Percentiles rank a stretch among this genome's conserved stretches.
Evolutionary conservation across 2,888 invertebrate genomes (phyloP).

Genomic region (Cheilosia vernalis): DNA sequence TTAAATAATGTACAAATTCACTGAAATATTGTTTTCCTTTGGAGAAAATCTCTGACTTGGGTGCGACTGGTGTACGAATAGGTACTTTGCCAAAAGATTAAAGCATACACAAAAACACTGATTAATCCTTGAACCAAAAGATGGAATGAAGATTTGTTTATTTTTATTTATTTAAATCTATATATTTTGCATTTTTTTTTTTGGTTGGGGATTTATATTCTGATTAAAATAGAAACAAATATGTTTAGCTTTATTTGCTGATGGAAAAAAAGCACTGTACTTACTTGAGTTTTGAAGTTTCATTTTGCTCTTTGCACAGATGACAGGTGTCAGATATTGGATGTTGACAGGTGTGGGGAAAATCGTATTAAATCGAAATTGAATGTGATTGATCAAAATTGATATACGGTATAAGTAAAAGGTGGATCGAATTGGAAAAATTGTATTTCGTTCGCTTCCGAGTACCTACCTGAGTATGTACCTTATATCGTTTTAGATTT

Average conservation of each 20-base stretch:
- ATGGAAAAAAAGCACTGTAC: constrained; percentile 63
- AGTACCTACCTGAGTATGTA: no score
- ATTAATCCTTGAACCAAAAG: constrained; percentile 47
- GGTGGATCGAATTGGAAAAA: no score
- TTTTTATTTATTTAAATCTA: constrained; percentile 14
- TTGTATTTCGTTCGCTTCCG: no score
- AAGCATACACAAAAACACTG: constrained; percentile 33
- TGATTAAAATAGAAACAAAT: constrained; percentile 38
- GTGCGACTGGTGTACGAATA: constrained; percentile 17
- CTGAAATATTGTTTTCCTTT: constrained; percentile 3
- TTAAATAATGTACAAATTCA: constrained; percentile 9
- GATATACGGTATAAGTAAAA: no score
- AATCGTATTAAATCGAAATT: neutral
- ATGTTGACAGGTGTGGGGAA: constrained; percentile 53
- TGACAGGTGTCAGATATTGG: constrained; percentile 58
- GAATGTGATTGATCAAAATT: neutral
- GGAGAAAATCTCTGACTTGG: constrained; percentile 30
- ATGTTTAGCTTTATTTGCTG: constrained; percentile 40
- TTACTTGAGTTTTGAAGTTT: constrained; percentile 53
- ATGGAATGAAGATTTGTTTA: constrained; percentile 36
- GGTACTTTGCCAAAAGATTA: constrained; percentile 18
- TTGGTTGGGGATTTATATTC: constrained; percentile 16
- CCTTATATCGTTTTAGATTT: no score
- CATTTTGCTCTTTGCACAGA: constrained; percentile 12
- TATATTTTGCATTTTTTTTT: constrained; percentile 38